Percentiles rank a stretch among this genome's conserved stretches.
These are phyloP conservation scores for Hormaphis cornu DNA, from an alignment of 1,140 invertebrate species.

Conservation along the genomic window DNA sequence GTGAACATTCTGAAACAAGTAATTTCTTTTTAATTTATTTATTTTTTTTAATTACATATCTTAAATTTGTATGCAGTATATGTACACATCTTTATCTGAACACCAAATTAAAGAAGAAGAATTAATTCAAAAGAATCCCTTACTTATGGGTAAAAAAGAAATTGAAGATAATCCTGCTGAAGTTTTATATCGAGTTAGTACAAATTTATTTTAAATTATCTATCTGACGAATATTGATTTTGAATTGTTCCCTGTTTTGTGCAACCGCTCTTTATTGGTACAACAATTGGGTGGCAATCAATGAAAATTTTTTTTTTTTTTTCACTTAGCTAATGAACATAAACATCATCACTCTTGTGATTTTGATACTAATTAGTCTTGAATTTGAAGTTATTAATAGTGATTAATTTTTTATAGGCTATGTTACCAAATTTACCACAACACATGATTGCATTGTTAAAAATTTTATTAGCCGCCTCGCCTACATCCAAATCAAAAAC, in stretches of 20 bases:
- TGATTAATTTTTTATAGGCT: constrained; percentile 42
- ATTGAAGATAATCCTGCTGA: constrained; percentile 72
- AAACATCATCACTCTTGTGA: no score
- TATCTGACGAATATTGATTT: no score
- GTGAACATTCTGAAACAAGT: constrained; percentile 72
- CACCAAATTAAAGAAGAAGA: constrained; percentile 74
- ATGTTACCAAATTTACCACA: constrained; percentile 89
- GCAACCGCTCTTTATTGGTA: no score
- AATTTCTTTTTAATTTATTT: constrained; percentile 39
- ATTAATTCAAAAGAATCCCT: constrained; percentile 65
- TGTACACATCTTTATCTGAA: constrained; percentile 74
- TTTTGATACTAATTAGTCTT: no score
- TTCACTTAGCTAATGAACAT: no score
- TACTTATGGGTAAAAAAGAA: constrained; percentile 54
- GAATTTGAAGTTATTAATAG: not conserved
- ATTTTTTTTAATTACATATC: constrained; percentile 25
- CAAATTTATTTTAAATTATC: no score
- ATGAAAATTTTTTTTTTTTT: no score
- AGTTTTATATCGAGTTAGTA: constrained; percentile 62
- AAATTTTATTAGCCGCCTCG: constrained; percentile 92
- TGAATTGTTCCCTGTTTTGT: no score
- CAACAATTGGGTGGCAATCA: no score
- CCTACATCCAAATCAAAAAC: constrained; percentile 97
- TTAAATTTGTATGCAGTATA: constrained; percentile 43
- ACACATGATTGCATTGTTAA: constrained; percentile 93